Percentiles rank a stretch among this genome's conserved stretches.
These are phyloP conservation scores for Doryteuthis pealeii DNA, from an alignment of 1,140 invertebrate genomes.

Conservation along the genomic window DNA sequence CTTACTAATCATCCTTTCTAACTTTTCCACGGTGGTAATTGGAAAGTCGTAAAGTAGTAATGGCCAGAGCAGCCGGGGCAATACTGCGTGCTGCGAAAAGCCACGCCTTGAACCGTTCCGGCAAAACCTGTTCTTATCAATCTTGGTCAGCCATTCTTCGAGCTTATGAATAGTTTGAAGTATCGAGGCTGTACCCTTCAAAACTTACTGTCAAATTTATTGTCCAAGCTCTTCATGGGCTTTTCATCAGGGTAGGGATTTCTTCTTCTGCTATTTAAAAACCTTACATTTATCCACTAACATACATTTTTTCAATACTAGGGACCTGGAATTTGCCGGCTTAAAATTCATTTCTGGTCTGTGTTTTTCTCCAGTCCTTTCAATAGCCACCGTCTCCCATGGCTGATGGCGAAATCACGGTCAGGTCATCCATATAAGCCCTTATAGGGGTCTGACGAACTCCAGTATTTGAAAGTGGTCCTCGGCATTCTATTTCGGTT, in stretches of 20 bases:
- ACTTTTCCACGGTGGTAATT: constrained; percentile 12
- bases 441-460: too few relatives aligned
- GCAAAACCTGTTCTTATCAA: constrained; percentile 21
- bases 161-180: neutral
- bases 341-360: too few relatives aligned
- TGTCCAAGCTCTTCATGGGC: constrained; percentile 17
- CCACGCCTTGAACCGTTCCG: constrained; percentile 29
- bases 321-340: too few relatives aligned
- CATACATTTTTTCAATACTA: too few relatives aligned
- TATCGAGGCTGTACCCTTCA: neutral
- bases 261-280: neutral
- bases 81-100: constrained; percentile 19
- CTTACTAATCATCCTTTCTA: neutral
- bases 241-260: constrained; percentile 14
- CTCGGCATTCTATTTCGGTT: too few relatives aligned
- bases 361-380: too few relatives aligned
- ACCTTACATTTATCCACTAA: too few relatives aligned
- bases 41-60: constrained; percentile 18
- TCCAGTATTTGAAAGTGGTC: too few relatives aligned
- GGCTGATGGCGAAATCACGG: too few relatives aligned
- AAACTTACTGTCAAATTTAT: constrained; percentile 17
- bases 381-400: too few relatives aligned
- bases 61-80: constrained; percentile 22
- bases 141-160: constrained; percentile 21
- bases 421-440: too few relatives aligned